Evolutionary conservation across 1,140 invertebrate species (phyloP).

Genomic region (Nasonia vitripennis): DNA sequence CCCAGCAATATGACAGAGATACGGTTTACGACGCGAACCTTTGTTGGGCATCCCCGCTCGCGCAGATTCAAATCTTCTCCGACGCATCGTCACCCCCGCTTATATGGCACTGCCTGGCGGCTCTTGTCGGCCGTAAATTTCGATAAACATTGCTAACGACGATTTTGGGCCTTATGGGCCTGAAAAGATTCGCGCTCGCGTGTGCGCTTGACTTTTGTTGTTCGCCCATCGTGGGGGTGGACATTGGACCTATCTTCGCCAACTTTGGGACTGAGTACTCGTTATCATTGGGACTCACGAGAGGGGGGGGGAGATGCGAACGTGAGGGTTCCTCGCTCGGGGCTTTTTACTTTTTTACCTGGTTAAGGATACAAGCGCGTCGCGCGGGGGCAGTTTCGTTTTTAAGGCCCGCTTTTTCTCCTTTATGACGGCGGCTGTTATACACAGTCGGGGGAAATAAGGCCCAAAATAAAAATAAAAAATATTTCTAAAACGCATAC

Average conservation of each 20-base stretch:
- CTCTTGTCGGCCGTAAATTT: conserved; percentile 48
- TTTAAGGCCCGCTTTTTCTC: not conserved
- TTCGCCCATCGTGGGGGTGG: conserved; percentile 20
- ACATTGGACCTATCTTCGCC: not conserved
- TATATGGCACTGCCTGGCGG: not conserved
- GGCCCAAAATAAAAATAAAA: not conserved
- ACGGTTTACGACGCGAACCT: not conserved
- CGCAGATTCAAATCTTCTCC: conserved; percentile 10
- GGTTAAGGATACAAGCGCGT: not conserved
- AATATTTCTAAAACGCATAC: not conserved
- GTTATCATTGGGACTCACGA: not conserved
- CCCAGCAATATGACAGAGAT: not conserved
- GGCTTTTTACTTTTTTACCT: conserved; percentile 33
- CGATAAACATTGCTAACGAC: conserved; percentile 27
- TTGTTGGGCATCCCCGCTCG: not conserved
- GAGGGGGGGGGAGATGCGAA: not conserved
- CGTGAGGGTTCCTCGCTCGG: not conserved
- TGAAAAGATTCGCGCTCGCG: not conserved
- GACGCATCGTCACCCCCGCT: conserved; percentile 4
- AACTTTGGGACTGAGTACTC: not conserved
- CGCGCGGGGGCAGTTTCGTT: not conserved
- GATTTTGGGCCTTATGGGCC: not conserved
- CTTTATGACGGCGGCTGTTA: not conserved
- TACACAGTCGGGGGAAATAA: not conserved
- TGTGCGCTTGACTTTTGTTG: conserved; percentile 48